Conservation (phyloP, 2,888 invertebrate genomes). For the Stomorhina lunata region DNA sequence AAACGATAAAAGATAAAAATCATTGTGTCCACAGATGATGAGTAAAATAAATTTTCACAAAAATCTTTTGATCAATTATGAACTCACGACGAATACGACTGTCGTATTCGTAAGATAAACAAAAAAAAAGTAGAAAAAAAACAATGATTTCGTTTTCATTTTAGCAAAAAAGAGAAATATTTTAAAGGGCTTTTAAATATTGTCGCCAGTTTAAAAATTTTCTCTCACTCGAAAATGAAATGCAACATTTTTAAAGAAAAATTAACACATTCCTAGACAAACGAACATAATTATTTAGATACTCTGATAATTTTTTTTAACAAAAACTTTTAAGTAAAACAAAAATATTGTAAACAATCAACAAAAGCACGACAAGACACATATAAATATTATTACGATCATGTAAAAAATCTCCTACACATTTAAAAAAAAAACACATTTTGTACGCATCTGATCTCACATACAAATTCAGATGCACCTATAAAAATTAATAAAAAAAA, state of each 20-base stretch:
- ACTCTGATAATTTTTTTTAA: neutral
- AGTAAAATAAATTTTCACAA: constrained; percentile 32
- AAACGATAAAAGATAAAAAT: constrained; percentile 47
- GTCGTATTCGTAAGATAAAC: neutral
- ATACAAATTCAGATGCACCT: neutral
- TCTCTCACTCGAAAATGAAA: constrained; percentile 23
- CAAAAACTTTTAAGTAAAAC: neutral
- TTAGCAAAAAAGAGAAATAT: constrained; percentile 25
- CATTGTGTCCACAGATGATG: constrained; percentile 10
- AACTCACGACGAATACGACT: neutral
- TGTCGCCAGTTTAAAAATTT: constrained; percentile 16
- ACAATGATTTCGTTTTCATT: constrained; percentile 3
- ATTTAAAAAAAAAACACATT: neutral
- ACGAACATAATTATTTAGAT: neutral
- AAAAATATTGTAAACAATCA: constrained; percentile 43
- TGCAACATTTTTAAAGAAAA: constrained; percentile 13
- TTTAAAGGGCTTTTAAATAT: constrained; percentile 13
- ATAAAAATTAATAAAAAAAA: constrained; percentile 22
- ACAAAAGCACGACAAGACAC: constrained; percentile 16
- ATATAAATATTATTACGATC: neutral
- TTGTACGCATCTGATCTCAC: too few species aligned
- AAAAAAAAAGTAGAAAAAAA: too few species aligned
- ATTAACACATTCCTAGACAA: neutral
- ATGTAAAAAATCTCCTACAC: constrained; percentile 44
- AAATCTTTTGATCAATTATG: constrained; percentile 5